Conservation (phyloP, 2,888 invertebrate species). For the Phyllotreta cruciferae region DNA sequence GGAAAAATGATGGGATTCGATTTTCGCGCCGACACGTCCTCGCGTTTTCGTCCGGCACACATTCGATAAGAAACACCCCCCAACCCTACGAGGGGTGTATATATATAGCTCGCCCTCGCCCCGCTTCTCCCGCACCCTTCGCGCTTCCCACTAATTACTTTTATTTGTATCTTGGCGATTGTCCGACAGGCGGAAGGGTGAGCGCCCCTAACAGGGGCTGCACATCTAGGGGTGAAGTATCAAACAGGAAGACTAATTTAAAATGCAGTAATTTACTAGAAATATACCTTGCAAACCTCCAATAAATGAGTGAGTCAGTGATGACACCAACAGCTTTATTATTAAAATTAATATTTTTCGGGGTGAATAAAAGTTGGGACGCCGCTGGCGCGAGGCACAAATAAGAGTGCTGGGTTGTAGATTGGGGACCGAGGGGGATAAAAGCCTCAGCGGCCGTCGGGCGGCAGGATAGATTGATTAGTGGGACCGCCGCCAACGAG, state of each 20-base stretch:
- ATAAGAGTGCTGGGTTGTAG: conserved; percentile 15
- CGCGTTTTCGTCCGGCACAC: conserved; percentile 18
- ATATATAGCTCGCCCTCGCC: not conserved
- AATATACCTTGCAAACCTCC: not conserved
- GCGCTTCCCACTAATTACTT: conserved; percentile 41
- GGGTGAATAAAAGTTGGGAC: not conserved
- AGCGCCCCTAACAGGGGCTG: conserved; percentile 7
- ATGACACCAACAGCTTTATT: not conserved
- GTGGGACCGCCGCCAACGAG: conserved; percentile 46
- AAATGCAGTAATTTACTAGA: not conserved
- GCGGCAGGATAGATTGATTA: conserved; percentile 56
- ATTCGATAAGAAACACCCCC: conserved; percentile 15
- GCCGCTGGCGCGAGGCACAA: not conserved
- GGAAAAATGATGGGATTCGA: conserved; percentile 22
- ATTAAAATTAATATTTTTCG: not conserved
- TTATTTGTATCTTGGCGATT: conserved; percentile 41
- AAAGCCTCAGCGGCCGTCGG: conserved; percentile 32
- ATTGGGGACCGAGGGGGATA: conserved; percentile 23
- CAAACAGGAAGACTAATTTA: not conserved
- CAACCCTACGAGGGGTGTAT: not conserved
- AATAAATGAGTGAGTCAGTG: not conserved
- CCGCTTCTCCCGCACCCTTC: conserved; percentile 11
- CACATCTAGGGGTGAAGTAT: conserved; percentile 1
- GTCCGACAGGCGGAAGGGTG: conserved; percentile 27
- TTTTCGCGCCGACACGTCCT: conserved; percentile 28